These are phyloP conservation scores for Haemorhous mexicanus DNA, from an alignment of 2,113 vertebrate species.

Conservation along the genomic window DNA sequence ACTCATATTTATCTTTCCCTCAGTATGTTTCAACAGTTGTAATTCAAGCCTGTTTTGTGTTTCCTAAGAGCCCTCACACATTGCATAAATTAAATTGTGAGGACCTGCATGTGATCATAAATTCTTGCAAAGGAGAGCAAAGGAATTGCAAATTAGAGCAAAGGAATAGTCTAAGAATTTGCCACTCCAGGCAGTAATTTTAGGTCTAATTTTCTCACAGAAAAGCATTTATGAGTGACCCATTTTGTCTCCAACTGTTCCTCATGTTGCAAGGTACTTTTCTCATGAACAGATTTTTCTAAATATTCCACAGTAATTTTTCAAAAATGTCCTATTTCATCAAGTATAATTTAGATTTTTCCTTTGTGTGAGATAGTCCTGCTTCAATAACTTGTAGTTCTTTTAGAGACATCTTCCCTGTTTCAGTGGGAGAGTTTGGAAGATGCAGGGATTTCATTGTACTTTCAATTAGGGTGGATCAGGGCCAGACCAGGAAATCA, in stretches of 20 bases:
- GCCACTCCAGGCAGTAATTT: neutral
- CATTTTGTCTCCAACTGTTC: neutral
- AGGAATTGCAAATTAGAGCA: neutral
- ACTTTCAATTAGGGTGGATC: neutral
- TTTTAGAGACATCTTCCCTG: neutral
- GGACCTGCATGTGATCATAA: neutral
- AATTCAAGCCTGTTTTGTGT: neutral
- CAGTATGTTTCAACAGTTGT: neutral
- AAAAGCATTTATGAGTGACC: neutral
- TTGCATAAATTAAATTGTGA: constrained; percentile 1
- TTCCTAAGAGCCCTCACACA: neutral
- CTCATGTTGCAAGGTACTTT: neutral
- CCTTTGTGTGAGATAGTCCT: neutral
- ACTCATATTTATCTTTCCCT: neutral
- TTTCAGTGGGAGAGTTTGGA: neutral
- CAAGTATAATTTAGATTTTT: neutral
- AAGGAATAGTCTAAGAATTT: neutral
- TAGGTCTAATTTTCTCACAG: neutral
- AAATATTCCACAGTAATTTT: neutral
- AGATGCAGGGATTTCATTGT: fast-evolving
- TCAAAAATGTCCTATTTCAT: neutral
- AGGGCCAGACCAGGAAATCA: neutral
- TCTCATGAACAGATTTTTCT: neutral
- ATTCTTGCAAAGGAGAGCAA: neutral
- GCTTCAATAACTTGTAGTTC: fast-evolving